phyloP scores from a whole-genome alignment of 2,888 invertebrate species.

The Ophioninae sp. region DNA sequence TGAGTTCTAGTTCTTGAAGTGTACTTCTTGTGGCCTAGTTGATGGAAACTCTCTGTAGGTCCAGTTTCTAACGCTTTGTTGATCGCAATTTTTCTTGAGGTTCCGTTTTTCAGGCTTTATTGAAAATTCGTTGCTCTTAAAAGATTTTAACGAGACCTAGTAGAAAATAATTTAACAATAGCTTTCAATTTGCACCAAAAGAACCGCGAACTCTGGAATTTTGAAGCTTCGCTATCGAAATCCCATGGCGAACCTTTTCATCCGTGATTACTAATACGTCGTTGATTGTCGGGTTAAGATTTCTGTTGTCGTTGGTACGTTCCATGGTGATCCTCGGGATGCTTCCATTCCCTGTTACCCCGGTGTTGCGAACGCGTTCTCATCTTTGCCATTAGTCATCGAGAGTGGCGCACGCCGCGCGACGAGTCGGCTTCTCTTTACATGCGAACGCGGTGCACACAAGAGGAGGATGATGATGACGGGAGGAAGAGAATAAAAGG shows the following conservation, averaged over 20 bases:
- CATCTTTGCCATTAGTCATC: conserved; percentile 65
- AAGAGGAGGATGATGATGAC: conserved; percentile 61
- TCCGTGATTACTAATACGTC: conserved; percentile 57
- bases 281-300: conserved; percentile 63
- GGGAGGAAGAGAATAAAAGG: conserved; percentile 18
- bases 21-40: too few species aligned
- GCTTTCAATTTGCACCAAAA: not conserved
- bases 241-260: conserved; percentile 36
- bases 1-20: too few species aligned
- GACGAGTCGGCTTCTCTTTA: conserved; percentile 57
- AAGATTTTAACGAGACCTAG: not conserved
- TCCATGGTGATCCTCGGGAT: conserved; percentile 50
- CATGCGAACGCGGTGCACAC: conserved; percentile 55
- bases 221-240: conserved; percentile 18
- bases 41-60: too few species aligned
- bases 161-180: not conserved
- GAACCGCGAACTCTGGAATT: not conserved
- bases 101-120: too few species aligned
- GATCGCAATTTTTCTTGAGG: too few species aligned
- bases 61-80: too few species aligned
- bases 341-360: conserved; percentile 32
- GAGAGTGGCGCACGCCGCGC: conserved; percentile 62
- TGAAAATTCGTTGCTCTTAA: not conserved
- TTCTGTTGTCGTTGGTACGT: conserved; percentile 27
- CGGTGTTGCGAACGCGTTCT: conserved; percentile 28